phyloP scores from a whole-genome alignment of 2,888 invertebrate species.

The Petrolisthes manimaculis region DNA sequence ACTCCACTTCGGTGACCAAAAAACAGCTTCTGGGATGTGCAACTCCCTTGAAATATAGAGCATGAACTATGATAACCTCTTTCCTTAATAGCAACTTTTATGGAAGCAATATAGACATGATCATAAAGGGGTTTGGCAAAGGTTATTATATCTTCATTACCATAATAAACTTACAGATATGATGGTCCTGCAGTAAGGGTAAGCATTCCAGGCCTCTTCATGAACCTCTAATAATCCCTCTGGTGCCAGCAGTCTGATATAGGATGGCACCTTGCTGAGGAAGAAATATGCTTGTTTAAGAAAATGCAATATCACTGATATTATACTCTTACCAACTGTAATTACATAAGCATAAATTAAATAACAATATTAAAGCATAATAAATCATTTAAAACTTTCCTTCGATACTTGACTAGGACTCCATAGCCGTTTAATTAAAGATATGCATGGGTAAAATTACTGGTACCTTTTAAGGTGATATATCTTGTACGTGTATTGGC shows the following conservation, averaged over 20 bases:
- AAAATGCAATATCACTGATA: neutral
- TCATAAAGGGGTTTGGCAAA: neutral
- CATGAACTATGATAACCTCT: neutral
- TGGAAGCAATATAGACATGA: too few species aligned
- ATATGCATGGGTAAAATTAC: neutral
- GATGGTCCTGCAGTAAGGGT: constrained; percentile 98
- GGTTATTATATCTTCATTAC: neutral
- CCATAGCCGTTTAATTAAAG: neutral
- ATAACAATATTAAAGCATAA: too few species aligned
- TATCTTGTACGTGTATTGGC: constrained; percentile 99
- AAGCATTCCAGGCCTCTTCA: constrained; percentile 99
- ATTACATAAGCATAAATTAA: too few species aligned
- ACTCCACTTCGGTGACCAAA: too few species aligned
- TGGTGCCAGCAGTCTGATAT: constrained; percentile 92
- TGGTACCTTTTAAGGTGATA: constrained; percentile 90
- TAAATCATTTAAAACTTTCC: neutral
- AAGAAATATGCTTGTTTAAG: neutral
- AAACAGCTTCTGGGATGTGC: too few species aligned
- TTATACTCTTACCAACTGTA: too few species aligned
- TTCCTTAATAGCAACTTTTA: neutral
- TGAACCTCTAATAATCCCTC: constrained; percentile 96
- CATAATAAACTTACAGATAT: constrained; percentile 80
- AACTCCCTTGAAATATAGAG: too few species aligned
- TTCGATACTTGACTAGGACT: neutral
- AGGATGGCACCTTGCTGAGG: constrained; percentile 80